Evolutionary conservation across 2,113 vertebrate species (phyloP).

Genomic region (Bufo gargarizans): DNA sequence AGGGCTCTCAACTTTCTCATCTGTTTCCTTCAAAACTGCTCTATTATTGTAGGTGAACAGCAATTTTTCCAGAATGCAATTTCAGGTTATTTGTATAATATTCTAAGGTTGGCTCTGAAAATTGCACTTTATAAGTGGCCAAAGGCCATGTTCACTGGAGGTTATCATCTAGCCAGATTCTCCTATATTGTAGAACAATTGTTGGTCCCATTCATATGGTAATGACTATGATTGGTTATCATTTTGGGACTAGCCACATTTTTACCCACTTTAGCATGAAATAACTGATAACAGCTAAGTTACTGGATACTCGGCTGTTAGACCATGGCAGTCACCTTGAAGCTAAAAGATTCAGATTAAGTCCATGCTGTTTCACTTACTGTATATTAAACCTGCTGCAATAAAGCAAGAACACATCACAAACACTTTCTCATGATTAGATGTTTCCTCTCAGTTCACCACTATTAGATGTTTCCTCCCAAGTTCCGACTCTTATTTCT

Average conservation of each 20-base stretch:
- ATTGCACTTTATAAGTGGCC: background rate
- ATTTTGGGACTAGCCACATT: background rate
- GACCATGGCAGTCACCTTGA: slow-evolving; percentile 36
- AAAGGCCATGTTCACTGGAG: background rate
- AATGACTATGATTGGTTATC: background rate
- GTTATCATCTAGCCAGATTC: background rate
- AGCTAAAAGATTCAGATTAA: background rate
- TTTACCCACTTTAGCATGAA: background rate
- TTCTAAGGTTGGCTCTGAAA: background rate
- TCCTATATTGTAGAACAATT: background rate
- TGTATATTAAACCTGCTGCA: background rate
- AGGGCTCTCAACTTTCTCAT: background rate
- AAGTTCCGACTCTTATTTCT: background rate
- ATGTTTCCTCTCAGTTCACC: slow-evolving; percentile 9
- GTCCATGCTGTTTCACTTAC: background rate
- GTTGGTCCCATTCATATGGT: background rate
- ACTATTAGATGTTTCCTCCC: slow-evolving; percentile 22
- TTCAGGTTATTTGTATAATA: background rate
- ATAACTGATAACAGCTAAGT: background rate
- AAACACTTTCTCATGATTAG: slow-evolving; percentile 31
- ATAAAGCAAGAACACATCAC: background rate
- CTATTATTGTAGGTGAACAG: background rate
- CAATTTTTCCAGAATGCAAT: background rate
- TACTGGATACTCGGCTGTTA: background rate
- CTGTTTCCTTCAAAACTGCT: background rate